These are phyloP conservation scores for Gastrophryne carolinensis DNA, from an alignment of 2,797 vertebrate species.

Conservation along the genomic window DNA sequence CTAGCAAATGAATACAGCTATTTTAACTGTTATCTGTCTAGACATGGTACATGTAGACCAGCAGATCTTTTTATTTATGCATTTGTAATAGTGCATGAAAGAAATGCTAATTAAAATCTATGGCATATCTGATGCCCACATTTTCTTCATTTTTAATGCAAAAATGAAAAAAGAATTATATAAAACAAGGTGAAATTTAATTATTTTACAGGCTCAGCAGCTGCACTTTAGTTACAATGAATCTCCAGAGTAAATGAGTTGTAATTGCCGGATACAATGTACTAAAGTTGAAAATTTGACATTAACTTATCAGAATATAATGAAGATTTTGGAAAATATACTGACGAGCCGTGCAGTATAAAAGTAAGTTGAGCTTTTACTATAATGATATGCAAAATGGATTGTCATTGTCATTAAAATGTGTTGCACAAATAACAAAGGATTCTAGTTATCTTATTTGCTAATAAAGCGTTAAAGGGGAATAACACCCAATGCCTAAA, in stretches of 20 bases:
- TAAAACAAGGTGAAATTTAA: not conserved
- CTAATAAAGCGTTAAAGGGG: too few relatives aligned
- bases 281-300: not conserved
- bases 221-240: not conserved
- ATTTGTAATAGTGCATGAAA: constrained; percentile 2
- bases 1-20: not conserved
- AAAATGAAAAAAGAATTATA: constrained; percentile 16
- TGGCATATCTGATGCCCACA: not conserved
- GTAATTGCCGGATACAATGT: not conserved
- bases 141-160: not conserved
- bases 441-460: too few relatives aligned
- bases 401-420: too few relatives aligned
- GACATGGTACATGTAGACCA: not conserved
- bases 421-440: too few relatives aligned
- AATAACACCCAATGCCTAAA: too few relatives aligned
- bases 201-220: not conserved
- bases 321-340: not conserved
- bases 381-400: too few relatives aligned
- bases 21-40: not conserved
- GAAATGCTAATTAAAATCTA: constrained; percentile 13
- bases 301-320: not conserved
- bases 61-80: not conserved
- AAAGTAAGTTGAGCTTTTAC: too few relatives aligned
- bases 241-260: not conserved
- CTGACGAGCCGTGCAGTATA: too few relatives aligned